Conservation (phyloP, 2,797 vertebrate species). For the Premnoplex brunnescens region DNA sequence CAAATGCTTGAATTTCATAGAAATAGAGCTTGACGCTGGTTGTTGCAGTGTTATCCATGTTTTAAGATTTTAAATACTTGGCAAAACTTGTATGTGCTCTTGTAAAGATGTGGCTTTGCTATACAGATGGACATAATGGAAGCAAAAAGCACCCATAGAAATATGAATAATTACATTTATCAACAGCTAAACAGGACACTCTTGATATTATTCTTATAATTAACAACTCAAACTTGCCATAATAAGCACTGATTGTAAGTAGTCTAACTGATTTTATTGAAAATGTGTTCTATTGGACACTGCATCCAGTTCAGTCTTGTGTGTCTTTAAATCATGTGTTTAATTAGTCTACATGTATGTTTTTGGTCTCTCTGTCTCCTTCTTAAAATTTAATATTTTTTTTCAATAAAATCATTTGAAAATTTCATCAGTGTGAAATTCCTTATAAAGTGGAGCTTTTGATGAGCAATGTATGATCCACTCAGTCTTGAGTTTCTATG, state of each 20-base stretch:
- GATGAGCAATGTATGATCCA: neutral
- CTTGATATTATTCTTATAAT: neutral
- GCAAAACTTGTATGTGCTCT: neutral
- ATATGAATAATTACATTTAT: neutral
- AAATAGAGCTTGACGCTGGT: neutral
- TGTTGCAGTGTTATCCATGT: neutral
- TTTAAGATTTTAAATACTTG: constrained; percentile 24
- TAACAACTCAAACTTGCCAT: neutral
- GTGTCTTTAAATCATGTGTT: neutral
- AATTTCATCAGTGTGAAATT: neutral
- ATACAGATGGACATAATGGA: neutral
- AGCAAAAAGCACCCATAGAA: neutral
- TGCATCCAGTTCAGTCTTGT: neutral
- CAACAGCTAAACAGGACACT: neutral
- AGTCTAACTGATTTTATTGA: neutral
- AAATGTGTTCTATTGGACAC: neutral
- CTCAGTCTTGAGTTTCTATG: neutral
- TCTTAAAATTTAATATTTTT: neutral
- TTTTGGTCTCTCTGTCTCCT: neutral
- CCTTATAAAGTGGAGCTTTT: neutral
- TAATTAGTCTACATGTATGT: neutral
- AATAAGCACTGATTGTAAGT: neutral
- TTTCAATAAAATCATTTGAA: neutral
- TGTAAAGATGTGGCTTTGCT: constrained; percentile 10
- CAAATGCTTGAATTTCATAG: neutral